These are phyloP conservation scores for Seira sanloemensis DNA, from an alignment of 2,888 invertebrate species.

Conservation along the genomic window DNA sequence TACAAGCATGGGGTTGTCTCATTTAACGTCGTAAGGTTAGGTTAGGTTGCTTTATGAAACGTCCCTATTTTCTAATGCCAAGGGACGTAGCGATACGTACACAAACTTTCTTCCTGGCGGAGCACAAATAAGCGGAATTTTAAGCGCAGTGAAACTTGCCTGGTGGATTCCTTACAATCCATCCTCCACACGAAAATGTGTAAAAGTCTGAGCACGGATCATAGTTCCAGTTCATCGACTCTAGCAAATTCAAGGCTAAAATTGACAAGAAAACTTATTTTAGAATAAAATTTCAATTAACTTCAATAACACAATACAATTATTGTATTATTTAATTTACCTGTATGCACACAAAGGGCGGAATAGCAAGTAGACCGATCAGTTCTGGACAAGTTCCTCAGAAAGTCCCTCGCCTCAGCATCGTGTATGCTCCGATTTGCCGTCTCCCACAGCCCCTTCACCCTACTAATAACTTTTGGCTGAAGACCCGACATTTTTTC, in stretches of 20 bases:
- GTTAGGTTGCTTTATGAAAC: too few relatives aligned
- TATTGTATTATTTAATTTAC: slow-evolving; percentile 29
- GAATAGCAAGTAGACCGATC: slow-evolving; percentile 62
- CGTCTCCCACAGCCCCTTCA: slow-evolving; percentile 44
- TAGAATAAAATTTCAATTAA: neutral
- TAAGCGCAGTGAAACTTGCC: too few relatives aligned
- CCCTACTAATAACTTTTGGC: slow-evolving; percentile 47
- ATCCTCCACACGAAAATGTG: slow-evolving; percentile 63
- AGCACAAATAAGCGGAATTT: too few relatives aligned
- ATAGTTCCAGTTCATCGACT: slow-evolving; percentile 60
- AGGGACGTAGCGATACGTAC: too few relatives aligned
- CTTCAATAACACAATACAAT: neutral
- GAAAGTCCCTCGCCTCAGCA: slow-evolving; percentile 25
- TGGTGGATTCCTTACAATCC: slow-evolving; percentile 50
- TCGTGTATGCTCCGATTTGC: slow-evolving; percentile 53
- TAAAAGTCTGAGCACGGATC: slow-evolving; percentile 67
- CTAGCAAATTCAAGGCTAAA: slow-evolving; percentile 57
- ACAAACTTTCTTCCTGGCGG: too few relatives aligned
- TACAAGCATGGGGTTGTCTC: too few relatives aligned
- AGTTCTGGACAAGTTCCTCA: slow-evolving; percentile 46
- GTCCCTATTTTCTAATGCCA: too few relatives aligned
- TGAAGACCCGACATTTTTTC: slow-evolving; percentile 56
- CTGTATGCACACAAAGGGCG: slow-evolving; percentile 64
- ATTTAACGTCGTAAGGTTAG: too few relatives aligned
- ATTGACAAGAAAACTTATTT: too few relatives aligned